Evolutionary conservation across 2,797 vertebrate genomes (phyloP).

Genomic region (Crocidura indochinensis): DNA sequence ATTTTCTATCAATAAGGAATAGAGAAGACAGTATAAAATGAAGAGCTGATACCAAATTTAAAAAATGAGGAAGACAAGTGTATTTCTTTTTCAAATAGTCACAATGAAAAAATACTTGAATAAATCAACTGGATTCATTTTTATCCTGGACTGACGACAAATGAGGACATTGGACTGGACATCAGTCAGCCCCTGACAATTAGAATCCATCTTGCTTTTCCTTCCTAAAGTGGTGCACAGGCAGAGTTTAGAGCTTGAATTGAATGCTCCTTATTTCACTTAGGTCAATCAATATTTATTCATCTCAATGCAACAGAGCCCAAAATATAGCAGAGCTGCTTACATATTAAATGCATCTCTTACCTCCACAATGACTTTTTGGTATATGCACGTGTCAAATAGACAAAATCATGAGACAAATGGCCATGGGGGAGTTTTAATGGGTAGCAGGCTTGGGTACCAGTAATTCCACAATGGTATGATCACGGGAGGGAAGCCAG

Average conservation of each 20-base stretch:
- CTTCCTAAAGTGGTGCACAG: not conserved
- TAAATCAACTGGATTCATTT: conserved; percentile 68
- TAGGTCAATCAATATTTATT: conserved; percentile 71
- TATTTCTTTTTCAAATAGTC: conserved; percentile 54
- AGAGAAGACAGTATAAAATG: conserved; percentile 30
- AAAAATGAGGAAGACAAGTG: conserved; percentile 35
- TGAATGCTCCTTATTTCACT: conserved; percentile 65
- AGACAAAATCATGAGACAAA: not conserved
- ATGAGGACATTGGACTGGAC: not conserved
- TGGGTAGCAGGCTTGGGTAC: not conserved
- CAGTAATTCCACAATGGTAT: not conserved
- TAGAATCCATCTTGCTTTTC: conserved; percentile 35
- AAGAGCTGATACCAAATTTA: conserved; percentile 14
- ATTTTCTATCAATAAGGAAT: not conserved
- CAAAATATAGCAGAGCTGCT: conserved; percentile 47
- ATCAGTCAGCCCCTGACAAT: conserved; percentile 31
- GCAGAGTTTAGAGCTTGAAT: conserved; percentile 13
- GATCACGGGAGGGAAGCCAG: not conserved
- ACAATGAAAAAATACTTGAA: conserved; percentile 33
- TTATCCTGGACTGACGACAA: conserved; percentile 37
- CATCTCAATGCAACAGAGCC: conserved; percentile 64
- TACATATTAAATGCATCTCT: conserved; percentile 35
- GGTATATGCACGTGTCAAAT: not conserved
- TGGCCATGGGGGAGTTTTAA: not conserved
- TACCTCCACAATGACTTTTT: not conserved